phyloP scores from a whole-genome alignment of 2,113 vertebrate species.

The Arenaria interpres region DNA sequence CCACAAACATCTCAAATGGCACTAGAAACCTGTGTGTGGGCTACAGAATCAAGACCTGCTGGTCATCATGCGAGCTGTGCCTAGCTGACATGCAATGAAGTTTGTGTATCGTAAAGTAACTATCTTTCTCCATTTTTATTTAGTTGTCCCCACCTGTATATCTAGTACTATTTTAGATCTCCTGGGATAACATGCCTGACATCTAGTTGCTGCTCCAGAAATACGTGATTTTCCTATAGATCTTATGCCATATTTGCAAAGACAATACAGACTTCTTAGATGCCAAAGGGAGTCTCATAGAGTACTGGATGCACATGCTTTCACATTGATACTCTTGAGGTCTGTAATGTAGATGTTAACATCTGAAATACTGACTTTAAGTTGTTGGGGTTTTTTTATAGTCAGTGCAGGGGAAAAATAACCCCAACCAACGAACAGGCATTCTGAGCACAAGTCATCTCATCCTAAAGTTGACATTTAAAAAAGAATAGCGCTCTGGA shows the following conservation, averaged over 20 bases:
- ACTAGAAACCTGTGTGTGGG: background rate
- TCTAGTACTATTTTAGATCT: background rate
- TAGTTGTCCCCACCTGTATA: background rate
- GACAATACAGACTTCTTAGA: background rate
- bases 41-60: background rate
- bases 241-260: background rate
- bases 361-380: background rate
- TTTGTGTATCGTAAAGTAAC: background rate
- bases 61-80: background rate
- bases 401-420: rapidly evolving
- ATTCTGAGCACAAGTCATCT: background rate
- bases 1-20: background rate
- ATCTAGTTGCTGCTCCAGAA: background rate
- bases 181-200: background rate
- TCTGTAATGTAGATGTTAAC: background rate
- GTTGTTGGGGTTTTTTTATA: background rate
- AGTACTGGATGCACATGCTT: background rate
- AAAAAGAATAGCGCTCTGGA: background rate
- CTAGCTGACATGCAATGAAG: background rate
- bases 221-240: background rate
- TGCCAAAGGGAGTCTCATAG: background rate
- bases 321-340: background rate
- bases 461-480: background rate
- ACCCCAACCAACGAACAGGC: background rate
- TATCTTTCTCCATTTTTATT: background rate